Conservation (phyloP, 1,140 invertebrate species). For the Drosophila ogumai region DNA sequence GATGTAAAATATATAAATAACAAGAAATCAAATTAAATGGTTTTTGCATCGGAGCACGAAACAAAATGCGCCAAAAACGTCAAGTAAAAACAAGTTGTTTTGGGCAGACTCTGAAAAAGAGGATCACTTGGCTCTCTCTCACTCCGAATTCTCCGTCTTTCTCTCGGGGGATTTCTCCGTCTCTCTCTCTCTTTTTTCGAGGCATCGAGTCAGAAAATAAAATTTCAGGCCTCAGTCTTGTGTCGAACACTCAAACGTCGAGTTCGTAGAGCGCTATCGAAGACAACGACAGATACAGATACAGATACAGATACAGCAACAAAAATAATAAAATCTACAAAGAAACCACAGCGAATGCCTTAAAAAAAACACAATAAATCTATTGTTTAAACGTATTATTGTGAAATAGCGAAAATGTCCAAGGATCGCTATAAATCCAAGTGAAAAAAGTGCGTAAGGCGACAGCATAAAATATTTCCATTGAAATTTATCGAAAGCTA, state of each 20-base stretch:
- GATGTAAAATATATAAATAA: constrained; percentile 36
- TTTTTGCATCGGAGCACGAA: constrained; percentile 2
- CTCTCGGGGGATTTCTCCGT: not conserved
- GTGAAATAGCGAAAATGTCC: constrained; percentile 68
- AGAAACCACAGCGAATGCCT: not conserved
- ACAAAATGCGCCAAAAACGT: constrained; percentile 30
- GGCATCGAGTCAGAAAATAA: constrained; percentile 26
- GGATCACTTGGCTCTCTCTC: constrained; percentile 9
- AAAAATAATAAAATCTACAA: constrained; percentile 12
- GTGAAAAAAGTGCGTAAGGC: constrained; percentile 62
- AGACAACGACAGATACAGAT: constrained; percentile 66
- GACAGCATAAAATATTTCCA: constrained; percentile 23
- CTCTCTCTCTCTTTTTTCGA: constrained; percentile 12
- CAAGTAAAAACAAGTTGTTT: constrained; percentile 30
- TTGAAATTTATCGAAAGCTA: constrained; percentile 24
- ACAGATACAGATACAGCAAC: not conserved
- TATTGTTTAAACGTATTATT: constrained; percentile 48
- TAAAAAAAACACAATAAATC: constrained; percentile 46
- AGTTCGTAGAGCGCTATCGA: constrained; percentile 67
- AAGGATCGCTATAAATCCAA: constrained; percentile 27
- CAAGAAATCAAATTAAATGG: constrained; percentile 38
- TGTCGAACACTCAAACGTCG: constrained; percentile 66
- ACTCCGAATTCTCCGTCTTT: not conserved
- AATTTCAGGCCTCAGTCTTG: constrained; percentile 64
- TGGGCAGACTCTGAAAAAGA: not conserved